These are phyloP conservation scores for Diarsia dahlii DNA, from an alignment of 2,888 invertebrate genomes.

Conservation along the genomic window DNA sequence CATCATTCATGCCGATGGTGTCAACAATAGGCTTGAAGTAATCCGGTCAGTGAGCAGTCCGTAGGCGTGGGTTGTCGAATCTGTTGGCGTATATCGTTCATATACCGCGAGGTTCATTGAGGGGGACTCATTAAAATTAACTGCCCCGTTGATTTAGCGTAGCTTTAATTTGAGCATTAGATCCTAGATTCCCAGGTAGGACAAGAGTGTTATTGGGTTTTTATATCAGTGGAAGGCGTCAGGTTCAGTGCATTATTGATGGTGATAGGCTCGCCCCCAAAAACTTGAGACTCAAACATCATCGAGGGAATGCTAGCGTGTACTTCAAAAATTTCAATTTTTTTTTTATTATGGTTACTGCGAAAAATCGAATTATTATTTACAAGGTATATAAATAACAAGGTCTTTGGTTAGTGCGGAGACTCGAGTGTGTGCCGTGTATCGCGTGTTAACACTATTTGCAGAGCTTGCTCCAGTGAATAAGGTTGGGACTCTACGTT, in stretches of 20 bases:
- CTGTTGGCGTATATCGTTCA: slow-evolving; percentile 2
- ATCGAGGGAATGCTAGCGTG: not conserved
- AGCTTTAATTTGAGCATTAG: not conserved
- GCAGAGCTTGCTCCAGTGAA: slow-evolving; percentile 6
- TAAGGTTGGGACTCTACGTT: slow-evolving; percentile 23
- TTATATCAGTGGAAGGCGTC: not conserved
- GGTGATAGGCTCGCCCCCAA: not conserved
- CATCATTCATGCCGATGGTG: slow-evolving; percentile 13
- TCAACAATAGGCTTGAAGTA: slow-evolving; percentile 39
- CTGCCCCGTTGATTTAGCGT: not conserved
- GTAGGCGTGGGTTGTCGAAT: slow-evolving; percentile 27
- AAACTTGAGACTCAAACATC: not conserved
- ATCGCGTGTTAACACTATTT: slow-evolving; percentile 52
- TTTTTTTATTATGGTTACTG: not conserved
- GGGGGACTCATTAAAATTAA: not conserved
- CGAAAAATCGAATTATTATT: not conserved
- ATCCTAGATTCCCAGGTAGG: not conserved
- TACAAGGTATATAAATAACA: too few relatives aligned
- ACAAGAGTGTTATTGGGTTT: not conserved
- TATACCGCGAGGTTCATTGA: not conserved
- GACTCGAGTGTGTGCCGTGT: not conserved
- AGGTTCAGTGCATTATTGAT: not conserved
- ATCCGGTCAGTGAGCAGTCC: slow-evolving; percentile 36
- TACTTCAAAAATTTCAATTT: not conserved
- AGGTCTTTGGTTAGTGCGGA: not conserved